Evolutionary conservation across 2,888 invertebrate species (phyloP).

Genomic region (Acanthococcus lagerstroemiae): DNA sequence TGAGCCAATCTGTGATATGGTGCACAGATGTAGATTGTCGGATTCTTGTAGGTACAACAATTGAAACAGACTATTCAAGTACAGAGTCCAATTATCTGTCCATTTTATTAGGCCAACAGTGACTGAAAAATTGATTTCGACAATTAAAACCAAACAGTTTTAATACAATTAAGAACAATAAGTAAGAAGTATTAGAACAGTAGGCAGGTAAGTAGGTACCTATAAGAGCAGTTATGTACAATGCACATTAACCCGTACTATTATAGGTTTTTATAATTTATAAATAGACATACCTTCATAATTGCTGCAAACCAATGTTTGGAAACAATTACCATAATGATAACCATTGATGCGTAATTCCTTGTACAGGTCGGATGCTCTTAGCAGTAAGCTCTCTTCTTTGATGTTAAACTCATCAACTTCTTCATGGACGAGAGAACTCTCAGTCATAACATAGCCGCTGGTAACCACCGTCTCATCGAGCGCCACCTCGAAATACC

Average conservation of each 20-base stretch:
- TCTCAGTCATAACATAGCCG: background rate
- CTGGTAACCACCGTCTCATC: background rate
- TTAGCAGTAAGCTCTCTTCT: background rate
- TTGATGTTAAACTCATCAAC: background rate
- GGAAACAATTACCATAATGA: conserved; percentile 4
- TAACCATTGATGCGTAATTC: conserved; percentile 19
- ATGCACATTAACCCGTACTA: background rate
- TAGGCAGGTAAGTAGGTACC: too few species aligned
- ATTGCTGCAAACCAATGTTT: conserved; percentile 2
- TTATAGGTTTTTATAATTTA: background rate
- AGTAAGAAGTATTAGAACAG: too few species aligned
- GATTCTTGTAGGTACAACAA: background rate
- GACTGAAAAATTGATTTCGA: background rate
- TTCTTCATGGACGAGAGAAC: background rate
- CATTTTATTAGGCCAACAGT: conserved; percentile 4
- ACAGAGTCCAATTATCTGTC: conserved; percentile 6
- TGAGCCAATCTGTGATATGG: background rate
- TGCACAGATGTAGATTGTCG: background rate
- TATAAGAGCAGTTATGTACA: too few species aligned
- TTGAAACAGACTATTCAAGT: conserved; percentile 4
- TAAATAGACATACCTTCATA: conserved; percentile 6
- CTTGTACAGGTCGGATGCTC: conserved; percentile 11
- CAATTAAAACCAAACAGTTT: too few species aligned
- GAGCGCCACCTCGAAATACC: conserved; percentile 1
- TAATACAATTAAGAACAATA: too few species aligned